These are phyloP conservation scores for Spinus pinus DNA, from an alignment of 2,797 vertebrate genomes.

Conservation along the genomic window DNA sequence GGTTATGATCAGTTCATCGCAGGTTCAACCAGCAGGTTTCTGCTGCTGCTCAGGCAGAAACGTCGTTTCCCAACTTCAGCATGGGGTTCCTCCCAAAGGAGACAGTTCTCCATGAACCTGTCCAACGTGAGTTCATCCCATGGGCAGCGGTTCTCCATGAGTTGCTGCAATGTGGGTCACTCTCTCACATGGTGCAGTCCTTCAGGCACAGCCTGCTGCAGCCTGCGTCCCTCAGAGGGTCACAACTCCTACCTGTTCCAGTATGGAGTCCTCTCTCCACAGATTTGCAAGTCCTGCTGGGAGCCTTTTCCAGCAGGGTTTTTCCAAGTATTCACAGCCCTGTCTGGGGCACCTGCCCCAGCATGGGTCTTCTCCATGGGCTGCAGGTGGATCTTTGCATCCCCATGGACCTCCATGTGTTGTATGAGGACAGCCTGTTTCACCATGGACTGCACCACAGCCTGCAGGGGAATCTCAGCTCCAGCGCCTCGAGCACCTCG, in stretches of 20 bases:
- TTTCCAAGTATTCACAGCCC: background rate
- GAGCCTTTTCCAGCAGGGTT: background rate
- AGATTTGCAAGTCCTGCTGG: background rate
- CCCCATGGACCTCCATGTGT: background rate
- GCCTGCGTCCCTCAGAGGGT: background rate
- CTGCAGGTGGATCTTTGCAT: background rate
- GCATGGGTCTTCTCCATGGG: background rate
- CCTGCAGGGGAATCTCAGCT: background rate
- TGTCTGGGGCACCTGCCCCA: background rate
- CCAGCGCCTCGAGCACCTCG: background rate
- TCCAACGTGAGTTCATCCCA: background rate
- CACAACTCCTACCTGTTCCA: background rate
- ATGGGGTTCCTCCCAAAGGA: rapidly evolving
- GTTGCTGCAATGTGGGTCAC: background rate
- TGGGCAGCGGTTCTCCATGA: background rate
- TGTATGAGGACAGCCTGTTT: background rate
- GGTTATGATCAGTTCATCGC: background rate
- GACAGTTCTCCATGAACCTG: background rate
- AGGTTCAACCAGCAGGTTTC: background rate
- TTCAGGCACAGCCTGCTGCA: background rate
- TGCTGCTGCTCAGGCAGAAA: background rate
- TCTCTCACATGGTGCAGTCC: background rate
- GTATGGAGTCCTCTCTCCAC: background rate
- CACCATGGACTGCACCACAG: background rate
- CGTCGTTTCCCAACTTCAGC: background rate